Base-by-base conservation (phyloP, 2,888 invertebrate genomes). In the Lobophora halterata region DNA sequence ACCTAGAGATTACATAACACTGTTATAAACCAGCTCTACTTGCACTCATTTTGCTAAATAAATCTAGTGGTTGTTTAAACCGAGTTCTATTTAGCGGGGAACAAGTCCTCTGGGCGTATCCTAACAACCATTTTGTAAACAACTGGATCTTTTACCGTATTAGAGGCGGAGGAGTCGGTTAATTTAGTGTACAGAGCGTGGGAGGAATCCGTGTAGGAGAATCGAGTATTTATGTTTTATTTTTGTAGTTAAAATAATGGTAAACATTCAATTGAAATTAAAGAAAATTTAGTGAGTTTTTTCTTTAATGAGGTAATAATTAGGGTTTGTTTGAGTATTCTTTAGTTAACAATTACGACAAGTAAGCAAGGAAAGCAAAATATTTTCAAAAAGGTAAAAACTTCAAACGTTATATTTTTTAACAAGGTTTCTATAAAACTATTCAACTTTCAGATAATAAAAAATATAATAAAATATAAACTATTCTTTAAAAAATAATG, bases 61-160 rank as follows among this genome's bases (percentile, higher is more conserved):
- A 60, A 63, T 37, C 44, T 40, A 38, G 46, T 49, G 55, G 57
- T 63, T 59, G 65, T 64, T 62, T 56, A 58, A 59, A 43, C 53
- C 41, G 34, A 46, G 54, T 50, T 55, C 55, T 58, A 58, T 65
- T 59, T 58, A 60, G 58, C 49, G 49, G 49, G 55, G 50, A 58
- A 60, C 55, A 61, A 60, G 55, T 55, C 60, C 53, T 37, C 23
- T 49, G 56, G 55, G 58, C 48, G 56, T 54, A 53, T 52, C 55
- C 50, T 45, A 54, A 65, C 59, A 60, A 54, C 48, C 49, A 54
- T 59, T 61, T 7, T 61, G 52, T 56, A 58, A 61, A 59, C 54
- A 61, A 58, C 49, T 51, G 47, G 52, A 50, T 58, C 55, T 26
- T 55, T 58, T 52, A 55, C 52, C 39, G 49, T 46, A 63, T 61